These are phyloP conservation scores for Zeuzera pyrina DNA, from an alignment of 2,888 invertebrate species.

Conservation along the genomic window DNA sequence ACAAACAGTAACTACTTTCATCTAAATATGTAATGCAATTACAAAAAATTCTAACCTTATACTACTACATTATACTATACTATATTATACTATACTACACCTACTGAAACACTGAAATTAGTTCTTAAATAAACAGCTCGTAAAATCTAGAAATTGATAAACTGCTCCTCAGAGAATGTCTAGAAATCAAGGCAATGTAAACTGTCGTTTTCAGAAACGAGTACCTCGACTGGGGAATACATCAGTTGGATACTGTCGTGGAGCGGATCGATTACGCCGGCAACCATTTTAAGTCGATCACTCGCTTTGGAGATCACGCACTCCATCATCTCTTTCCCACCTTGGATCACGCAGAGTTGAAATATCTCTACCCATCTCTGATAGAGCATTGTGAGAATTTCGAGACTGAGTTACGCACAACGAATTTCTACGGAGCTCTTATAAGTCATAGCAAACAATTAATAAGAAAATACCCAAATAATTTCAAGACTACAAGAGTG, in stretches of 20 bases:
- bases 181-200: too few species aligned
- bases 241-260: slow-evolving; percentile 81
- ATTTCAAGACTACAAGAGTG: too few species aligned
- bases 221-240: slow-evolving; percentile 81
- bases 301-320: slow-evolving; percentile 83
- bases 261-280: slow-evolving; percentile 80
- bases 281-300: slow-evolving; percentile 76
- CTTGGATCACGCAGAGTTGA: slow-evolving; percentile 81
- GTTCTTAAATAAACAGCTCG: too few species aligned
- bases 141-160: too few species aligned
- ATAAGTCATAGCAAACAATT: slow-evolving; percentile 76
- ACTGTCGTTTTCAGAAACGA: slow-evolving; percentile 47
- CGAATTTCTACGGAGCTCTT: slow-evolving; percentile 74
- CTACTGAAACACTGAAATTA: too few species aligned
- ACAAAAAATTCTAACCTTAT: too few species aligned
- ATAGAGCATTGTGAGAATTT: slow-evolving; percentile 78
- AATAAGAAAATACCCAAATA: slow-evolving; percentile 43
- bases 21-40: too few species aligned
- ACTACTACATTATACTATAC: too few species aligned
- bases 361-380: slow-evolving; percentile 76
- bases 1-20: too few species aligned
- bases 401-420: slow-evolving; percentile 58
- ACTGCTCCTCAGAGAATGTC: too few species aligned
- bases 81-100: too few species aligned
- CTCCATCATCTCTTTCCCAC: slow-evolving; percentile 88